Evolutionary conservation across 2,113 vertebrate genomes (phyloP), one percentile per base, ranked within the genome.

Genomic region (Agelaius phoeniceus): DNA sequence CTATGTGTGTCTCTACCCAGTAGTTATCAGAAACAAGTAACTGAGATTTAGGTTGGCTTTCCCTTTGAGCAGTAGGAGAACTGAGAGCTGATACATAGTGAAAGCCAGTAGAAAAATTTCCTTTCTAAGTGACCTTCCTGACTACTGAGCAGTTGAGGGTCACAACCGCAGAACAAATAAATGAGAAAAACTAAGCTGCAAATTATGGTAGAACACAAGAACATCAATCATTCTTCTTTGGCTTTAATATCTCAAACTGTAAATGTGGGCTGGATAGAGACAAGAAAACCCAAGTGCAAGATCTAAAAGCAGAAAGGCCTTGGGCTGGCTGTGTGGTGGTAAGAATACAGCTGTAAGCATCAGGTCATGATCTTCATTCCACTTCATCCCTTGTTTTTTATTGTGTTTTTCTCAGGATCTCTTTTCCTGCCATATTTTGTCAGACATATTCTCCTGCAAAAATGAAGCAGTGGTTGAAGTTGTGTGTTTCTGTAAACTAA

Each of bases 101-200:
- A 72, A 94, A 96, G 55, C 67, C 65, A 19, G 63, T 59, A 96
- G 95, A 97, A 96, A 93, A 94, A 94, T 69, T 86, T 97, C 57
- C 57, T 93, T 95, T 68, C 30, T 28, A 31, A 61, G 73, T 94
- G 96, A 97, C 95, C 89, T 97, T 97, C 84, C 41, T 90, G 95
- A 95, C 91, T 97, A 96, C 97, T 92, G 96, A 97, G 77, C 88
- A 93, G 89, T 62, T 95, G 86, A 54, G 82, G 84, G 82, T 97
- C 96, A 93, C 87, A 86, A 73, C 82, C 66, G 78, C 62, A 96
- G 95, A 96, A 93, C 12, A 86, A 89, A 98, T 95, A 97, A 97
- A 98, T 97, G 91, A 90, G 74, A 88, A 93, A 97, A 87, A 78
- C 9, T 33, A 62, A 83, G 81, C 66, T 39, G 26, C 94, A 96